phyloP scores from a whole-genome alignment of 1,140 invertebrate species.

The Hormaphis cornu region DNA sequence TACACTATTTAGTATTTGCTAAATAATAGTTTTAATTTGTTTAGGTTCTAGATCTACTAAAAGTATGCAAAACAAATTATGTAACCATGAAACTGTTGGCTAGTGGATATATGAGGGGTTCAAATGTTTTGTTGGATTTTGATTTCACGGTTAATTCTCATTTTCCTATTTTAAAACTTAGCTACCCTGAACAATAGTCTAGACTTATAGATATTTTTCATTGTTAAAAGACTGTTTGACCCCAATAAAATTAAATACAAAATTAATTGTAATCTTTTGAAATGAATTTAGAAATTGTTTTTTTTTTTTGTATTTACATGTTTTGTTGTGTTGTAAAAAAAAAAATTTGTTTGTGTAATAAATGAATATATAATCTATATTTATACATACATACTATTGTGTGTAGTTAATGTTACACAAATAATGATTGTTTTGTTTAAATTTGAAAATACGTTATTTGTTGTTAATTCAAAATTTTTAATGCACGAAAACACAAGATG shows the following conservation, averaged over 20 bases:
- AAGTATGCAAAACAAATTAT: constrained; percentile 89
- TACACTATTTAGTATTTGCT: neutral
- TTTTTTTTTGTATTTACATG: neutral
- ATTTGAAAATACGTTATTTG: too few relatives aligned
- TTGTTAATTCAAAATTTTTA: too few relatives aligned
- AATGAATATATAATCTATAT: too few relatives aligned
- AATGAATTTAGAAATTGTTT: neutral
- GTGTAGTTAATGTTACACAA: too few relatives aligned
- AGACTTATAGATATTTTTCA: constrained; percentile 8
- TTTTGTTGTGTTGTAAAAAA: neutral
- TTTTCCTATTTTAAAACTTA: constrained; percentile 80
- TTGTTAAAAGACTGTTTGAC: constrained; percentile 27
- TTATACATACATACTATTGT: neutral
- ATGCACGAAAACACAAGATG: too few relatives aligned
- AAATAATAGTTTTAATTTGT: constrained; percentile 39
- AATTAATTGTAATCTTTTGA: constrained; percentile 18
- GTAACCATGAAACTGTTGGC: constrained; percentile 84
- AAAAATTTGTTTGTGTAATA: too few relatives aligned
- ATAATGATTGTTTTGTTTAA: too few relatives aligned
- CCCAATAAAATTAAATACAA: neutral
- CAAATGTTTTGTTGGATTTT: constrained; percentile 72
- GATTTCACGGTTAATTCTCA: constrained; percentile 80
- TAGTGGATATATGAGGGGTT: constrained; percentile 81
- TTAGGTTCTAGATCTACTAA: constrained; percentile 71
- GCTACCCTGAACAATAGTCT: constrained; percentile 21